Percentiles rank a stretch among this genome's conserved stretches.
These are phyloP conservation scores for Lithosia quadra DNA, from an alignment of 2,888 invertebrate species.

Conservation along the genomic window DNA sequence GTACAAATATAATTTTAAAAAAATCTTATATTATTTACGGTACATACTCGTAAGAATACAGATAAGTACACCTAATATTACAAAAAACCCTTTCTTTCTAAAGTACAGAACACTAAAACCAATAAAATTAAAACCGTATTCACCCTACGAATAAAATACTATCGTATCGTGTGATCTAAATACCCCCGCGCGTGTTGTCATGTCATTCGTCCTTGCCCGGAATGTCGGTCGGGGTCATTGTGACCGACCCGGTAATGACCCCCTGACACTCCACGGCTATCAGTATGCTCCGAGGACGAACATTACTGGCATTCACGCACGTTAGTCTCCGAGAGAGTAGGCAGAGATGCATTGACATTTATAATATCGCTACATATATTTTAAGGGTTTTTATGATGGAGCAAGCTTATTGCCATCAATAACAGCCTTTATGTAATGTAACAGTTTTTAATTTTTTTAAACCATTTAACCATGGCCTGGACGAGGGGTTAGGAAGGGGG, in stretches of 20 bases:
- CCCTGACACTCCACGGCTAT: background rate
- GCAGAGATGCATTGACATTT: background rate
- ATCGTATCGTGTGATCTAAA: background rate
- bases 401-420: too few species aligned
- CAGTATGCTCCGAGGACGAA: background rate
- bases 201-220: conserved; percentile 9
- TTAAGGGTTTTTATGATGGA: too few species aligned
- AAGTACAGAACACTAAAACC: background rate
- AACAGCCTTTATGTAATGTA: too few species aligned
- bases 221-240: conserved; percentile 12
- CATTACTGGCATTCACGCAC: background rate
- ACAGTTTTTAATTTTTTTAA: too few species aligned
- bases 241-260: conserved; percentile 12
- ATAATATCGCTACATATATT: too few species aligned
- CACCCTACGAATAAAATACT: background rate
- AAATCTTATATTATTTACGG: too few species aligned
- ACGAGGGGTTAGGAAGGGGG: too few species aligned
- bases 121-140: background rate
- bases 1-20: too few species aligned
- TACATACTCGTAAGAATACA: too few species aligned
- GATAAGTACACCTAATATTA: too few species aligned
- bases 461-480: too few species aligned
- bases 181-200: background rate
- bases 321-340: background rate
- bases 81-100: too few species aligned